A percentile compares a stretch with the other conserved stretches of the same genome.
phyloP scores from a whole-genome alignment of 2,113 vertebrate genomes.

The Noturus placidus region DNA sequence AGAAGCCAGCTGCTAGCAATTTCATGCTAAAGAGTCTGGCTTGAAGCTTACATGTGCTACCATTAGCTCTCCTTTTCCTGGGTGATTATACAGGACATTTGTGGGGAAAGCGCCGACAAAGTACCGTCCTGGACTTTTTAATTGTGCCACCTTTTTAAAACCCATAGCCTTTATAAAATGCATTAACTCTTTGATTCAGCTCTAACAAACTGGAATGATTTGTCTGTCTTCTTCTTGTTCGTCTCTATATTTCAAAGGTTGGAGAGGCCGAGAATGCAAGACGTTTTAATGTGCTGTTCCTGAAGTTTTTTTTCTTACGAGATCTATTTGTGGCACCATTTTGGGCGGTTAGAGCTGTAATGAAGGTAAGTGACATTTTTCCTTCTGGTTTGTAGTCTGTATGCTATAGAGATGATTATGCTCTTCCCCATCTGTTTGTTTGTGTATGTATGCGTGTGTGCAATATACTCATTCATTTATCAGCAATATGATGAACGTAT shows the following conservation, averaged over 20 bases:
- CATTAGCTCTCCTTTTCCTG: conserved; percentile 43
- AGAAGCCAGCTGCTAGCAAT: conserved; percentile 59
- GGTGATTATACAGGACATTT: conserved; percentile 17
- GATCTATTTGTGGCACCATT: neutral
- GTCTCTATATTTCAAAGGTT: conserved; percentile 48
- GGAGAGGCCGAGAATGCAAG: conserved; percentile 22
- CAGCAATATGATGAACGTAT: neutral
- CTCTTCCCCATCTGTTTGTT: conserved; percentile 12
- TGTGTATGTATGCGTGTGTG: neutral
- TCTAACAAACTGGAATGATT: conserved; percentile 33
- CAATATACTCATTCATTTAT: conserved; percentile 7
- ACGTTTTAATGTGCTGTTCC: neutral
- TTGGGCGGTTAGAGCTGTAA: neutral
- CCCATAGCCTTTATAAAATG: neutral
- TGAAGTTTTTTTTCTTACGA: neutral
- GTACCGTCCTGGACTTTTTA: neutral
- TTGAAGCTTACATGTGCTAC: conserved; percentile 38
- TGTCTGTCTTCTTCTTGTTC: conserved; percentile 15
- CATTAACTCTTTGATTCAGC: conserved; percentile 16
- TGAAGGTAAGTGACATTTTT: conserved; percentile 24
- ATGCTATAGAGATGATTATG: neutral
- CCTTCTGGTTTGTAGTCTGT: neutral
- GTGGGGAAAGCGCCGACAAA: neutral
- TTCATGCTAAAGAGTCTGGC: conserved; percentile 46
- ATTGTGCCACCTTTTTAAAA: neutral